phyloP scores from a whole-genome alignment of 2,113 vertebrate genomes.

The Suncus etruscus region DNA sequence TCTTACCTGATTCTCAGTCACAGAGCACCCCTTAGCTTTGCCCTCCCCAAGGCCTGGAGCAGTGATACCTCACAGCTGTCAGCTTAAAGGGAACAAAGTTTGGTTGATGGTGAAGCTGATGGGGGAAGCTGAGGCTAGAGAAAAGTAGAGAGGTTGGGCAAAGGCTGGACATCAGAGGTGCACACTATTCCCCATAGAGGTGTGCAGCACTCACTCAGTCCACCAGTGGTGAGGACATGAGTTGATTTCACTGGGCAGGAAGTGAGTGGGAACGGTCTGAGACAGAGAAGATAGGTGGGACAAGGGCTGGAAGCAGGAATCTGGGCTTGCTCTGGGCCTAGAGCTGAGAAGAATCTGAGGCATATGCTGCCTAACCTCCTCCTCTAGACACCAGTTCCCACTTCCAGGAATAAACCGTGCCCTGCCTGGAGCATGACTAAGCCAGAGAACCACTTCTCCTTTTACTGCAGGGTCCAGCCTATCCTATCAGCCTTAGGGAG shows the following conservation, averaged over 20 bases:
- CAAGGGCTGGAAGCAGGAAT: background rate
- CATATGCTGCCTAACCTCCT: background rate
- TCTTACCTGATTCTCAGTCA: too few relatives aligned
- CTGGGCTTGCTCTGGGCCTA: background rate
- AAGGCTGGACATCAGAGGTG: background rate
- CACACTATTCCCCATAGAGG: background rate
- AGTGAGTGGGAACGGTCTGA: background rate
- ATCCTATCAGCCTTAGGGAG: too few relatives aligned
- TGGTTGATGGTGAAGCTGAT: too few relatives aligned
- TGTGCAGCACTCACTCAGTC: too few relatives aligned
- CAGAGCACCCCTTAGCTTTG: background rate
- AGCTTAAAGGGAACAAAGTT: background rate
- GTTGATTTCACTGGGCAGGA: background rate
- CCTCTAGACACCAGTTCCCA: background rate
- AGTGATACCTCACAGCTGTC: background rate
- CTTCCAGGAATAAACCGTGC: background rate
- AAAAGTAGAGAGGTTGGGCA: background rate
- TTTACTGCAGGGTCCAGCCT: too few relatives aligned
- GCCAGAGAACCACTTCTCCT: background rate
- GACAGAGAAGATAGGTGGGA: background rate
- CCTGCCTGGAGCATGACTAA: background rate
- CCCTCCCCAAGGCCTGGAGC: background rate
- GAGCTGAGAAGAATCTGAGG: too few relatives aligned
- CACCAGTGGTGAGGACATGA: too few relatives aligned
- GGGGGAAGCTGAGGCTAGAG: background rate